A percentile compares a stretch with the other conserved stretches of the same genome.
Evolutionary conservation across 1,140 invertebrate genomes (phyloP).

Genomic region (Temnothorax longispinosus): DNA sequence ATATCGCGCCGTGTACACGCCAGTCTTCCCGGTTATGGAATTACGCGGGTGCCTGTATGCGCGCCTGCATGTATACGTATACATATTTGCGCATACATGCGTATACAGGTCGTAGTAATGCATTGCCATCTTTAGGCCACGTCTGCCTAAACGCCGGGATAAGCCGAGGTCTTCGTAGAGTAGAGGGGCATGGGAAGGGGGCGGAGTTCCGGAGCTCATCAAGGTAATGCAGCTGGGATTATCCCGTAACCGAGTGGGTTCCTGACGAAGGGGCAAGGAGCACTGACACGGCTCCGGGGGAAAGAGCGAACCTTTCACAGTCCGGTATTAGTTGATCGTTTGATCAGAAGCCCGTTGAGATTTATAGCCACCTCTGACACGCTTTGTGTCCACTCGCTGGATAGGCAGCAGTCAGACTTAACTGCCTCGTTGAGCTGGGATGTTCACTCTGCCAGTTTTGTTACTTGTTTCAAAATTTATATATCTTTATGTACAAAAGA

Average conservation of each 20-base stretch:
- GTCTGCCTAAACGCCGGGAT: constrained; percentile 50
- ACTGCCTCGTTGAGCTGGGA: constrained; percentile 19
- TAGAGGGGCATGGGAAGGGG: constrained; percentile 52
- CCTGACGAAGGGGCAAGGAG: constrained; percentile 75
- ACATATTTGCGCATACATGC: not conserved
- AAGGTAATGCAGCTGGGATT: constrained; percentile 85
- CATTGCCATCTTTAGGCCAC: constrained; percentile 53
- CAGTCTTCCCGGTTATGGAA: constrained; percentile 3
- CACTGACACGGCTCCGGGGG: constrained; percentile 74
- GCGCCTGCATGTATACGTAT: not conserved
- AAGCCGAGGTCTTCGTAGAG: constrained; percentile 15
- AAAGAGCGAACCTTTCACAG: constrained; percentile 75
- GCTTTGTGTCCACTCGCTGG: constrained; percentile 51
- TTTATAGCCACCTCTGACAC: constrained; percentile 66
- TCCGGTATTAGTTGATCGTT: constrained; percentile 84
- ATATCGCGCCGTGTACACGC: constrained; percentile 33
- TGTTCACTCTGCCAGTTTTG: constrained; percentile 7
- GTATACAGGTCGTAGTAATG: constrained; percentile 19
- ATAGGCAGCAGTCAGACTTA: constrained; percentile 41
- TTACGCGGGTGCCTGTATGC: not conserved
- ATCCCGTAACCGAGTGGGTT: constrained; percentile 78
- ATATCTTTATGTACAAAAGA: not conserved
- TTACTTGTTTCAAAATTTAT: not conserved
- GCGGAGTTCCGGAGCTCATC: constrained; percentile 82
- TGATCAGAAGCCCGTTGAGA: constrained; percentile 82